Evolutionary conservation across 1,140 invertebrate species (phyloP), one percentile per base, ranked within the genome.

Genomic region (Planococcus citri): DNA sequence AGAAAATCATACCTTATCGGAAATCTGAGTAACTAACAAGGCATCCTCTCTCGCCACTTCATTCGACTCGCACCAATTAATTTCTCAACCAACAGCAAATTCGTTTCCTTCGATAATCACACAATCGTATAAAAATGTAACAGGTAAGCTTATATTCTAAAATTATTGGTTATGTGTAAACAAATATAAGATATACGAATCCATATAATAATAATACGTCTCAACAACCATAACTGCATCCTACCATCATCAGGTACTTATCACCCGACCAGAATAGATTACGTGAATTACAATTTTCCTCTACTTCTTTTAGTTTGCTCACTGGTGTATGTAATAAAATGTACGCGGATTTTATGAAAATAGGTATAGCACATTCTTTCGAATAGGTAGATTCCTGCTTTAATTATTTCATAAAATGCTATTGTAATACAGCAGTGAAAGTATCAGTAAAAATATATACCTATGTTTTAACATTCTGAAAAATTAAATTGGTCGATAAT

Each of bases 11-110:
- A 14, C 12, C 41, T 37, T 37, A 51, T 51, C 41, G 41, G 41
- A 51, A 51, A 6, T 51, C 41, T n/a, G 17, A 3, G 6, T n/a
- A 51, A 51, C 41, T 3, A 51, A n/a, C n/a, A n/a, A n/a, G n/a
- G 6, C 41, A 20, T 51, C 41, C 17, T 17, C 41, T 4, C n/a
- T n/a, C n/a, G n/a, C n/a, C n/a, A n/a, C n/a, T n/a, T n/a, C n/a
- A n/a, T n/a, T n/a, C 41, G 41, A 51, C 17, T 51, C 41, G 41
- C 41, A 51, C 41, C 41, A 51, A 51, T 51, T 51, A 51, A 51
- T 51, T 51, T 51, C n/a, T 3, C n/a, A 51, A 3, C 4, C 17
- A 51, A 51, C 17, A 6, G 17, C 41, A 2, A 14, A 51, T 51
- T 20, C 41, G 41, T 17, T 51, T 51, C 41, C 41, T 51, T 51